Evolutionary conservation across 2,888 invertebrate genomes (phyloP).

Genomic region (Pandemis cinnamomeana): DNA sequence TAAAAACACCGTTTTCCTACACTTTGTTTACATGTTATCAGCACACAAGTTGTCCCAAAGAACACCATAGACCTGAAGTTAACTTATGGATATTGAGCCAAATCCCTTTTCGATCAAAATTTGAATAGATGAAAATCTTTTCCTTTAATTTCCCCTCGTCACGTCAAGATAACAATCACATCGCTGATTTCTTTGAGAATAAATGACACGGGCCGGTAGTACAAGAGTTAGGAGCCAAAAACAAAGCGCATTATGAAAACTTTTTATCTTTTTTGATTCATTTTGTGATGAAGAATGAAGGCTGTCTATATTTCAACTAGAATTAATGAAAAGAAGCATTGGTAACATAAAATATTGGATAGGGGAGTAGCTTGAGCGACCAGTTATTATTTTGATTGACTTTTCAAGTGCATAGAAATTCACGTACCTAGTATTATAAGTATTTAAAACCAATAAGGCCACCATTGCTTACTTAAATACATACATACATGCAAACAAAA

Average conservation of each 20-base stretch:
- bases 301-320: no score
- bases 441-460: no score
- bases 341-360: no score
- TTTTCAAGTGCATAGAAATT: no score
- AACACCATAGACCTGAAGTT: background rate
- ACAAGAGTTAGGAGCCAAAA: background rate
- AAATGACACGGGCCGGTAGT: constrained; percentile 24
- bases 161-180: constrained; percentile 36
- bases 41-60: background rate
- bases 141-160: constrained; percentile 36
- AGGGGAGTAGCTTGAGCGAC: no score
- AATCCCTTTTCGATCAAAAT: background rate
- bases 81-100: background rate
- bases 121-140: constrained; percentile 21
- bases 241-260: background rate
- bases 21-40: background rate
- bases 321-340: no score
- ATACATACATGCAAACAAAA: no score
- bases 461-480: no score
- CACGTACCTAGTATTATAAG: no score
- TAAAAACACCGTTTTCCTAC: no score
- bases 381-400: no score
- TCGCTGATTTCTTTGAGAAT: constrained; percentile 27
- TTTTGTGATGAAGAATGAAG: no score
- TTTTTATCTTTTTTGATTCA: background rate